Conservation (phyloP, 2,113 vertebrate species). For the Perca flavescens region DNA sequence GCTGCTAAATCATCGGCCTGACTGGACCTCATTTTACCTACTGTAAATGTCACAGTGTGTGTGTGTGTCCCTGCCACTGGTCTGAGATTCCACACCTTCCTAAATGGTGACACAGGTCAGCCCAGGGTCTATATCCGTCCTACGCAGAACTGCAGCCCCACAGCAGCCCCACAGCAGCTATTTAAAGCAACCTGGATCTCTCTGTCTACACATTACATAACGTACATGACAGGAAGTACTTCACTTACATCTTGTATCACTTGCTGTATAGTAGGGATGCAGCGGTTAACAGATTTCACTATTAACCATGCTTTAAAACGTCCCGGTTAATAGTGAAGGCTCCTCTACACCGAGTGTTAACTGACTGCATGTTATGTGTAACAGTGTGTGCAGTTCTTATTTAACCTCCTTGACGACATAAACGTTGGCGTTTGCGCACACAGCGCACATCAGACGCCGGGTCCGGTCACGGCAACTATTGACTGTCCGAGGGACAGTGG, state of each 20-base stretch:
- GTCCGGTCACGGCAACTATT: no score
- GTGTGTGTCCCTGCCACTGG: neutral
- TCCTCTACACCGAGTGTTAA: no score
- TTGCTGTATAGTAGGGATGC: neutral
- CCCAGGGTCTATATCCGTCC: constrained; percentile 57
- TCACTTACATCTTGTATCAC: constrained; percentile 30
- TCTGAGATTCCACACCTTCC: constrained; percentile 37
- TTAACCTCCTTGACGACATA: no score
- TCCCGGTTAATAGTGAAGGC: no score
- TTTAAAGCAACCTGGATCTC: constrained; percentile 63
- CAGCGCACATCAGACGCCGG: no score
- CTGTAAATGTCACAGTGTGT: constrained; percentile 52
- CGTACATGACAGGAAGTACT: constrained; percentile 23
- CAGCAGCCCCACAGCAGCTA: constrained; percentile 39
- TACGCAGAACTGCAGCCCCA: constrained; percentile 35
- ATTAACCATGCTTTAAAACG: no score
- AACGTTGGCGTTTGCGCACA: no score
- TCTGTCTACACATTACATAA: constrained; percentile 69
- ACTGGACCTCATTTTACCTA: neutral
- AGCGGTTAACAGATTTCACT: no score
- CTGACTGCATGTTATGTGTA: no score
- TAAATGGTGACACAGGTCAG: constrained; percentile 45
- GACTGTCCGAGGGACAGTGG: no score
- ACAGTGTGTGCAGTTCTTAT: no score
- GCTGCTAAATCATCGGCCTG: neutral